phyloP scores from a whole-genome alignment of 2,888 invertebrate species.

The Notocelia uddmanniana region DNA sequence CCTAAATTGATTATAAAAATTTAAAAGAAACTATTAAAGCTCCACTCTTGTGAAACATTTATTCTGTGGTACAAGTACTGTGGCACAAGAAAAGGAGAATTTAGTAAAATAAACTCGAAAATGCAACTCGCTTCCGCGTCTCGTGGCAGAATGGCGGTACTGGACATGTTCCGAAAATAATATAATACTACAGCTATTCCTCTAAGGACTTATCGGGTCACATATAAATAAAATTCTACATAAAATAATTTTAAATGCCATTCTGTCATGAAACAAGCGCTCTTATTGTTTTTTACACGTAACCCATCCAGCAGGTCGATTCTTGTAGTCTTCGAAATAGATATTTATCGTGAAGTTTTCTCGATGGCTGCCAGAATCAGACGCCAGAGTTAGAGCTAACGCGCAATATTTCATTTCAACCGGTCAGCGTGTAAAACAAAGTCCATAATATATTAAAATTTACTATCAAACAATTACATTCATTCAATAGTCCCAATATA shows the following conservation, averaged over 20 bases:
- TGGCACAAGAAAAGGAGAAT: slow-evolving; percentile 70
- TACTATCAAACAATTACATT: slow-evolving; percentile 59
- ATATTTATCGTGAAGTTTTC: background rate
- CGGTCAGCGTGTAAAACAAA: slow-evolving; percentile 41
- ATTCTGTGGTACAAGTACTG: slow-evolving; percentile 66
- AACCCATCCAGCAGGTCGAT: slow-evolving; percentile 13
- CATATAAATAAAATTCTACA: slow-evolving; percentile 50
- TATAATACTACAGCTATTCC: slow-evolving; percentile 60
- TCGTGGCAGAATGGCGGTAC: slow-evolving; percentile 70
- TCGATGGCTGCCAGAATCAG: background rate
- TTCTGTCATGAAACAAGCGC: slow-evolving; percentile 67
- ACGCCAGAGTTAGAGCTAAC: background rate
- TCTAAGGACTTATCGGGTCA: slow-evolving; percentile 54
- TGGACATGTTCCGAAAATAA: slow-evolving; percentile 54
- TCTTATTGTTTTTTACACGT: slow-evolving; percentile 11
- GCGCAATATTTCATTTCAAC: slow-evolving; percentile 10
- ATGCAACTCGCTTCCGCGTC: slow-evolving; percentile 60
- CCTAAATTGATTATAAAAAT: slow-evolving; percentile 63
- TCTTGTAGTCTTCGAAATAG: background rate
- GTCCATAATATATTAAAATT: slow-evolving; percentile 54
- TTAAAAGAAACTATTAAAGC: slow-evolving; percentile 64
- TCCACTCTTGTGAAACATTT: slow-evolving; percentile 72
- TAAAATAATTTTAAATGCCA: slow-evolving; percentile 59
- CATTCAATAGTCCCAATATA: slow-evolving; percentile 54
- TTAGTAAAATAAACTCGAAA: slow-evolving; percentile 63